A percentile compares a stretch with the other conserved stretches of the same genome.
phyloP scores from a whole-genome alignment of 2,797 vertebrate species.

The Coregonus ussuriensis region DNA sequence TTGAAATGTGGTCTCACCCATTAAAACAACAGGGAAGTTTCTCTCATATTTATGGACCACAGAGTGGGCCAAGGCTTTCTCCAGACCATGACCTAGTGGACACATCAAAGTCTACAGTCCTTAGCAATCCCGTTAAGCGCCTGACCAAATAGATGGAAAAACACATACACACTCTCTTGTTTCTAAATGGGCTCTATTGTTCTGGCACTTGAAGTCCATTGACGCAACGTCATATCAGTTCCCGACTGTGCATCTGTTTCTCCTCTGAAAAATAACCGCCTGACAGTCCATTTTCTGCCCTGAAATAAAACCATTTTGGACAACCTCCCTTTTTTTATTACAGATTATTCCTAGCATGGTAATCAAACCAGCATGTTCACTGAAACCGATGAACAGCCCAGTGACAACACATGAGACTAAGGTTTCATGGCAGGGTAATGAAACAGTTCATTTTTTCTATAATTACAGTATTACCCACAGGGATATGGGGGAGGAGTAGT shows the following conservation, averaged over 20 bases:
- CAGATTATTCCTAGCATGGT: constrained; percentile 60
- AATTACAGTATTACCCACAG: constrained; percentile 68
- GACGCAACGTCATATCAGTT: constrained; percentile 59
- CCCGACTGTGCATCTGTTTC: constrained; percentile 71
- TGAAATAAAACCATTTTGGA: constrained; percentile 46
- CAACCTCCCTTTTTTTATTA: constrained; percentile 52
- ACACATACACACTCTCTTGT: constrained; percentile 37
- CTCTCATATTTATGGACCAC: constrained; percentile 37
- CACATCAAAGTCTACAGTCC: constrained; percentile 60
- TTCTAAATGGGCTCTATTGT: constrained; percentile 67
- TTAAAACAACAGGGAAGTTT: constrained; percentile 35
- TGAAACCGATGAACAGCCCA: constrained; percentile 58
- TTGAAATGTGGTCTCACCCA: background rate
- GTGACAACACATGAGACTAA: constrained; percentile 57
- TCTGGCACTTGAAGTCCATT: constrained; percentile 64
- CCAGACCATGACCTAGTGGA: constrained; percentile 39
- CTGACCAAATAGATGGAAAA: constrained; percentile 49
- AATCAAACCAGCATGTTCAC: constrained; percentile 70
- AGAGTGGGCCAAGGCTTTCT: constrained; percentile 41
- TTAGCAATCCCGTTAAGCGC: constrained; percentile 44
- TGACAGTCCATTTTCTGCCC: constrained; percentile 45
- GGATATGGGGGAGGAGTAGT: constrained; percentile 48
- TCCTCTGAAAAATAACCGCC: constrained; percentile 45
- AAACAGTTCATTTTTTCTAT: constrained; percentile 66
- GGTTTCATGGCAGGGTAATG: constrained; percentile 58